Percentiles rank a stretch among this genome's conserved stretches.
Evolutionary conservation across 2,113 vertebrate species (phyloP).

Genomic region (Pygoscelis antarcticus): DNA sequence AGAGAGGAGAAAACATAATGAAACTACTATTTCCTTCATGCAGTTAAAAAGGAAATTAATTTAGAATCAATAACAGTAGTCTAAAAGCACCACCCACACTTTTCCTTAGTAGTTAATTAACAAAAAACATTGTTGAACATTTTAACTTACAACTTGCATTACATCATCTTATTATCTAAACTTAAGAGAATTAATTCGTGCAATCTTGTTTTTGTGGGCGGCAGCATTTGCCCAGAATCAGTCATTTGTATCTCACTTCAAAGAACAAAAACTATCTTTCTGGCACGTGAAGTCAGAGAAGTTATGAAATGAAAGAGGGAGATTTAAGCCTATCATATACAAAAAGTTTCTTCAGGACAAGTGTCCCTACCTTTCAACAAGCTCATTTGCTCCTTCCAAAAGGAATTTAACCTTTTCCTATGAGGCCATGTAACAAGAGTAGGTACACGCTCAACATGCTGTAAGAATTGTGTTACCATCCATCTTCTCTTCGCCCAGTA

Average conservation of each 20-base stretch:
- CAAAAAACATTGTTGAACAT: background rate
- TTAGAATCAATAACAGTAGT: background rate
- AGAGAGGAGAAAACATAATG: constrained; percentile 6
- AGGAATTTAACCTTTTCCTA: constrained; percentile 71
- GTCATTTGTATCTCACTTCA: constrained; percentile 22
- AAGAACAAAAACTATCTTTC: constrained; percentile 37
- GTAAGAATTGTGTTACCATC: constrained; percentile 72
- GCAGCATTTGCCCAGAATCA: constrained; percentile 6
- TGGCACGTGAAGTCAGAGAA: constrained; percentile 50
- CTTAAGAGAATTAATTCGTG: constrained; percentile 26
- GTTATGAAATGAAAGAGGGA: constrained; percentile 55
- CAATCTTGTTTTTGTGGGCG: background rate
- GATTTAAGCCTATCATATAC: constrained; percentile 57
- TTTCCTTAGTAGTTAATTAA: constrained; percentile 28
- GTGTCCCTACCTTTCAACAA: constrained; percentile 69
- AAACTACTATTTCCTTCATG: background rate
- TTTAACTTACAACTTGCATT: constrained; percentile 25
- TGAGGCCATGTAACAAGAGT: constrained; percentile 70
- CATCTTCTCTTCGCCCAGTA: constrained; percentile 71
- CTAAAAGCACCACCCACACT: constrained; percentile 48
- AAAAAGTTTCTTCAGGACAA: constrained; percentile 61
- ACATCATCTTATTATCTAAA: constrained; percentile 29
- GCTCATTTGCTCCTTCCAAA: constrained; percentile 69
- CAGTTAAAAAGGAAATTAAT: background rate
- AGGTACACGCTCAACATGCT: constrained; percentile 70